Evolutionary conservation across 53 echinoderm and acorn worm genomes (phyloP).

Genomic region (Holothuria leucospilota): DNA sequence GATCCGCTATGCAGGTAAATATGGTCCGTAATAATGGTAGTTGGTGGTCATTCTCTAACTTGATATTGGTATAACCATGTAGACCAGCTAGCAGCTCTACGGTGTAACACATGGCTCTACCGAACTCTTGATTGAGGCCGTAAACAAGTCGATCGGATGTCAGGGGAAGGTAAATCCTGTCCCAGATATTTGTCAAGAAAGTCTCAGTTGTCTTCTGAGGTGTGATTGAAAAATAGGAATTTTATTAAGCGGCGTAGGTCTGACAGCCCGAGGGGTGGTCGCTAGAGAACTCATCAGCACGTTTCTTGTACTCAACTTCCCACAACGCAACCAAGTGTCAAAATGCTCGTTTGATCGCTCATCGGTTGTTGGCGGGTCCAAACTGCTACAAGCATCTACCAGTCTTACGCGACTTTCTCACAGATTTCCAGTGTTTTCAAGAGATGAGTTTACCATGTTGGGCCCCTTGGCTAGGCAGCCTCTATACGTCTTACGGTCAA

Average conservation of each 20-base stretch:
- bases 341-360: slow-evolving; percentile 29
- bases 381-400: slow-evolving; percentile 1
- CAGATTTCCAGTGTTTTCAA: no score
- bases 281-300: slow-evolving; percentile 43
- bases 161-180: slow-evolving; percentile 38
- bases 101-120: no score
- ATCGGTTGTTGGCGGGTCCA: slow-evolving; percentile 21
- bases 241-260: slow-evolving; percentile 42
- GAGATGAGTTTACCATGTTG: no score
- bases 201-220: slow-evolving; percentile 46
- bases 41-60: no score
- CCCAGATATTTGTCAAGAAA: slow-evolving; percentile 50
- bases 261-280: slow-evolving; percentile 48
- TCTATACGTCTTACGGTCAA: no score
- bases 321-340: slow-evolving; percentile 49
- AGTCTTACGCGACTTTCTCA: no score
- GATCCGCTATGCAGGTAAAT: no score
- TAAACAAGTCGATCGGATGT: slow-evolving; percentile 47
- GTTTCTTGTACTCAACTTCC: slow-evolving; percentile 44
- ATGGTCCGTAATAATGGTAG: no score
- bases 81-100: no score
- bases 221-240: slow-evolving; percentile 50
- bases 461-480: no score
- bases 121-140: background rate
- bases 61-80: no score